Percentiles rank a stretch among this genome's conserved stretches.
Conservation (phyloP, 2,888 invertebrate genomes). For the Lasioglossum vierecki region DNA sequence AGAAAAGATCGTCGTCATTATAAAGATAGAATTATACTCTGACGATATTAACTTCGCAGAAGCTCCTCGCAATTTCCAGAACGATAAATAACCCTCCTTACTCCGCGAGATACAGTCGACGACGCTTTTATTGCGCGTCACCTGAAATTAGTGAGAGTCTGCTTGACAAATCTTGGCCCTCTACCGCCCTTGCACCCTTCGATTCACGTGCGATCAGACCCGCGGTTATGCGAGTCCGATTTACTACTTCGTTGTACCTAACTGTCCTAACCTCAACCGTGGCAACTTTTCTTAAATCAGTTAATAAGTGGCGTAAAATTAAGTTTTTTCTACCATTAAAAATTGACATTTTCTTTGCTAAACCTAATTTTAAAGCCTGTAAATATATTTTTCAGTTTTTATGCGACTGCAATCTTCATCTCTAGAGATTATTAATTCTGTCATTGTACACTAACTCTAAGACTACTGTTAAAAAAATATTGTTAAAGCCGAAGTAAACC, state of each 20-base stretch:
- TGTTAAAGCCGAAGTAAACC: too few relatives aligned
- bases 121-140: constrained; percentile 60
- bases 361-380: too few relatives aligned
- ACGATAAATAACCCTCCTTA: constrained; percentile 63
- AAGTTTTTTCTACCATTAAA: too few relatives aligned
- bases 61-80: constrained; percentile 59
- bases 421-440: too few relatives aligned
- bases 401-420: too few relatives aligned
- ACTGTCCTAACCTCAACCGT: neutral
- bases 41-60: constrained; percentile 63
- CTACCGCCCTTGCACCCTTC: constrained; percentile 11
- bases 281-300: too few relatives aligned
- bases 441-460: too few relatives aligned
- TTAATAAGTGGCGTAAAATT: too few relatives aligned
- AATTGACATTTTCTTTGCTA: too few relatives aligned
- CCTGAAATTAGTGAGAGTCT: constrained; percentile 45
- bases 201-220: constrained; percentile 21
- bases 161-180: constrained; percentile 41
- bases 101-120: constrained; percentile 56
- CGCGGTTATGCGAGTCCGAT: neutral
- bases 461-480: too few relatives aligned
- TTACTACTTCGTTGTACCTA: neutral
- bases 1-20: constrained; percentile 65
- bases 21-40: constrained; percentile 65
- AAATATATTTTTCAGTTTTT: too few relatives aligned